Percentiles rank a stretch among this genome's conserved stretches.
Conservation (phyloP, 2,888 invertebrate species). For the Lycia hirtaria region DNA sequence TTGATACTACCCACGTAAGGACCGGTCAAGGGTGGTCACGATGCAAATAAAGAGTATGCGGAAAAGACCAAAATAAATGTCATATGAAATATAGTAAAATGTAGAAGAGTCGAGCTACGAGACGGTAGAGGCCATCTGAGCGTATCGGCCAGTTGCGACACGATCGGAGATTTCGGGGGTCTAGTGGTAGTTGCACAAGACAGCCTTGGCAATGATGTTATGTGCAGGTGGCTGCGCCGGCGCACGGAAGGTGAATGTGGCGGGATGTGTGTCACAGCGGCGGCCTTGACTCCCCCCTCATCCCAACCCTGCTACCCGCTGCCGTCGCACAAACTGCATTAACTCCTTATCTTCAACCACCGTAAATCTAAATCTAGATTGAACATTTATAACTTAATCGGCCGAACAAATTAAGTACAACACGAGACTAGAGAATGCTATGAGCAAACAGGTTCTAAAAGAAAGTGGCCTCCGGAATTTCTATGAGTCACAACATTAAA, state of each 20-base stretch:
- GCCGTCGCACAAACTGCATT: conserved; percentile 46
- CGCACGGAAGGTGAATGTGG: conserved; percentile 81
- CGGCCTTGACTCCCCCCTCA: conserved; percentile 80
- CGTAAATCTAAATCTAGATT: conserved; percentile 3
- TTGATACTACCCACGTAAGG: conserved; percentile 9
- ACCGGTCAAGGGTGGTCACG: conserved; percentile 13
- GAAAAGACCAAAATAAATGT: conserved; percentile 35
- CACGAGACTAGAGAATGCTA: conserved; percentile 12
- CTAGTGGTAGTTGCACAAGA: conserved; percentile 70
- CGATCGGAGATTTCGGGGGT: conserved; percentile 62
- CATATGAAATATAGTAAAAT: conserved; percentile 16
- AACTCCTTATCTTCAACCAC: conserved; percentile 23
- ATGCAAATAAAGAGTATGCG: conserved; percentile 39
- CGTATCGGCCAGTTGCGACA: conserved; percentile 58
- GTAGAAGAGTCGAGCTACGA: conserved; percentile 48
- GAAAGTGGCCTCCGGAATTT: conserved; percentile 30
- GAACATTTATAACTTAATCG: conserved; percentile 7
- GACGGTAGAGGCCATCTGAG: conserved; percentile 56
- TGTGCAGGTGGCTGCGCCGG: conserved; percentile 61
- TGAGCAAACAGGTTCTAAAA: conserved; percentile 29
- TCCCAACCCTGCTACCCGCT: conserved; percentile 58
- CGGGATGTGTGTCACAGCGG: conserved; percentile 76
- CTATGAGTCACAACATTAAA: conserved; percentile 35
- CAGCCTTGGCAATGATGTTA: conserved; percentile 80
- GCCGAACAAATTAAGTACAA: conserved; percentile 3